Base-by-base conservation (phyloP, 2,113 vertebrate species). In the Rostratula benghalensis region DNA sequence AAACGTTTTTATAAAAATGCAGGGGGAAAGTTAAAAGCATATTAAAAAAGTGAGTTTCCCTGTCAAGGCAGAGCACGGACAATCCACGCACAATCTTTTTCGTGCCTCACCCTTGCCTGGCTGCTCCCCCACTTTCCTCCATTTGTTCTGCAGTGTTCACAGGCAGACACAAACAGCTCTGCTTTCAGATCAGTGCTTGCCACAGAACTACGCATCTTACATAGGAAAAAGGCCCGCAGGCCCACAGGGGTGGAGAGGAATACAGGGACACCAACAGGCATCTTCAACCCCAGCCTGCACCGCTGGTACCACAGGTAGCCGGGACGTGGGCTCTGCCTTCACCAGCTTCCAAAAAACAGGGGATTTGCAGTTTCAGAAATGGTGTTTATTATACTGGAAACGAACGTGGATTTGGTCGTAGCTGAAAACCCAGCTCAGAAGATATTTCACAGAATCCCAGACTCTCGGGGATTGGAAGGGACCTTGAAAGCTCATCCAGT, bases 51-150 rank as follows among this genome's bases (percentile, higher is more conserved):
- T 0, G 5, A 53, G 35, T 1, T 2, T 25, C 24, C 24, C 37
- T 28, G n/a, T 10, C 5, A 19, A 28, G 53, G 6, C 0, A 5
- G 23, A 65, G 28, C 0, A 12, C 0, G 37, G 48, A 12, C 21
- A 20, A 60, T 14, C 43, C 4, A 33, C 1, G 28, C 5, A 0
- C 7, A 25, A 57, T 23, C 15, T 39, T 18, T 18, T 35, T 11
- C 41, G 57, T 3, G 3, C 20, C 51, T 53, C n/a, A 21, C 46
- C 2, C 18, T 28, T 35, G 63, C 17, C 73, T 39, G 63, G 60
- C 31, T 67, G 64, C 80, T 21, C 4, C 86, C 24, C 80, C 45
- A 5, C 6, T 39, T 70, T 4, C 5, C 41, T 14, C 74, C 18
- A 4, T 21, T 7, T 22, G n/a, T 4, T 45, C 48, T 33, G 50